Evolutionary conservation across 2,888 invertebrate species (phyloP).

Genomic region (Drosophila sordidula): DNA sequence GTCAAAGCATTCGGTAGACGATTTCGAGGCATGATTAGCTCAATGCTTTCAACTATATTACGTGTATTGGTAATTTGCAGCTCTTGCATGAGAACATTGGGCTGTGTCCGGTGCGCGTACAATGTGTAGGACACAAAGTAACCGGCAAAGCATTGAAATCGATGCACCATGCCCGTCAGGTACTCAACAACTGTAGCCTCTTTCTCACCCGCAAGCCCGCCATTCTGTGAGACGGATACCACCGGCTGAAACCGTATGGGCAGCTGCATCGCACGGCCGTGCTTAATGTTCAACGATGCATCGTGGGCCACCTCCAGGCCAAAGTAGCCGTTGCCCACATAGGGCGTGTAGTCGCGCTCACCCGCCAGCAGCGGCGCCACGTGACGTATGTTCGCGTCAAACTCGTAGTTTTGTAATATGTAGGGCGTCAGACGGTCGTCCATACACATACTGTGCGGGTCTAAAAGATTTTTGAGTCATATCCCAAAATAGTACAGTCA

Average conservation of each 20-base stretch:
- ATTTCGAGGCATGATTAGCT: slow-evolving; percentile 87
- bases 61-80: slow-evolving; percentile 91
- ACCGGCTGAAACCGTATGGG: slow-evolving; percentile 90
- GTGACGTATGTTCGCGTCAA: slow-evolving; percentile 89
- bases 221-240: slow-evolving; percentile 85
- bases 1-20: slow-evolving; percentile 79
- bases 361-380: slow-evolving; percentile 85
- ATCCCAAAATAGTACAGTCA: not conserved
- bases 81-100: slow-evolving; percentile 92
- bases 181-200: slow-evolving; percentile 91
- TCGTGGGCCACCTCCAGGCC: slow-evolving; percentile 88
- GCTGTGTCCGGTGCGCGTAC: slow-evolving; percentile 92
- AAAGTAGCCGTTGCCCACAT: slow-evolving; percentile 91
- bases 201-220: slow-evolving; percentile 83
- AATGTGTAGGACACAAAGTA: slow-evolving; percentile 89
- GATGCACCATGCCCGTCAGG: slow-evolving; percentile 88
- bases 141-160: slow-evolving; percentile 89
- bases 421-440: slow-evolving; percentile 88
- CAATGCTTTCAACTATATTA: slow-evolving; percentile 87
- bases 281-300: slow-evolving; percentile 89
- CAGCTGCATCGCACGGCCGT: slow-evolving; percentile 88
- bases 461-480: slow-evolving; percentile 45
- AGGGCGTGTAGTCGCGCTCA: slow-evolving; percentile 89
- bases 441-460: slow-evolving; percentile 88
- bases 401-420: slow-evolving; percentile 87